These are phyloP conservation scores for Platyura marginata DNA, from an alignment of 1,140 invertebrate species.

Conservation along the genomic window DNA sequence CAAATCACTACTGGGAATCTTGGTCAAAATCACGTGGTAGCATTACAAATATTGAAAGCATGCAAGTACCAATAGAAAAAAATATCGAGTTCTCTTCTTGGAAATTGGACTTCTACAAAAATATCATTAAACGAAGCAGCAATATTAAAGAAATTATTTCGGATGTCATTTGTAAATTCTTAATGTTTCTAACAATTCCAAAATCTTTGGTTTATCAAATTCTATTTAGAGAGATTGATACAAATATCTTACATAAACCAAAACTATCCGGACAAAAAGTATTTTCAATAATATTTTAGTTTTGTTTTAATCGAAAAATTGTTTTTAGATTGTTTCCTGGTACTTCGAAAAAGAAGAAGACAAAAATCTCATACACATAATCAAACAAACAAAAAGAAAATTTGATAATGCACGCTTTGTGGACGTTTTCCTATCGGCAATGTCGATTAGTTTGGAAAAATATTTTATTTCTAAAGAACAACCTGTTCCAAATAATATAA, in stretches of 20 bases:
- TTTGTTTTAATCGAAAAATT: not conserved
- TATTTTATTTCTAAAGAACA: slow-evolving; percentile 13
- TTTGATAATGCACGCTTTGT: slow-evolving; percentile 11
- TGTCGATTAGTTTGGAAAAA: slow-evolving; percentile 17
- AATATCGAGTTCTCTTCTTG: not conserved
- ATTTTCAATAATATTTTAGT: not conserved
- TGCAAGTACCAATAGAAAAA: too few species aligned
- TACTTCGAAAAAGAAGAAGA: not conserved
- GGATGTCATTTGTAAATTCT: too few species aligned
- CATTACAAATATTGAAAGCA: not conserved
- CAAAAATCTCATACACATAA: not conserved
- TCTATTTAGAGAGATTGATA: slow-evolving; percentile 1
- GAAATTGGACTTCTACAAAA: too few species aligned
- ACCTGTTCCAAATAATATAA: slow-evolving; percentile 11
- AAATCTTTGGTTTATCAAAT: not conserved
- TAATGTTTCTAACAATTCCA: not conserved
- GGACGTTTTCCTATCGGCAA: slow-evolving; percentile 18
- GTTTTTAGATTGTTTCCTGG: not conserved
- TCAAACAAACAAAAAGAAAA: not conserved
- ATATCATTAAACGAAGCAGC: too few species aligned
- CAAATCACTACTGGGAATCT: not conserved
- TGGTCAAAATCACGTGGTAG: not conserved
- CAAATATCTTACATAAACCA: not conserved
- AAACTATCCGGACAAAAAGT: slow-evolving; percentile 1
- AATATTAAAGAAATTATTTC: too few species aligned